phyloP scores from a whole-genome alignment of 2,113 vertebrate genomes.

The Silurus glanis region DNA sequence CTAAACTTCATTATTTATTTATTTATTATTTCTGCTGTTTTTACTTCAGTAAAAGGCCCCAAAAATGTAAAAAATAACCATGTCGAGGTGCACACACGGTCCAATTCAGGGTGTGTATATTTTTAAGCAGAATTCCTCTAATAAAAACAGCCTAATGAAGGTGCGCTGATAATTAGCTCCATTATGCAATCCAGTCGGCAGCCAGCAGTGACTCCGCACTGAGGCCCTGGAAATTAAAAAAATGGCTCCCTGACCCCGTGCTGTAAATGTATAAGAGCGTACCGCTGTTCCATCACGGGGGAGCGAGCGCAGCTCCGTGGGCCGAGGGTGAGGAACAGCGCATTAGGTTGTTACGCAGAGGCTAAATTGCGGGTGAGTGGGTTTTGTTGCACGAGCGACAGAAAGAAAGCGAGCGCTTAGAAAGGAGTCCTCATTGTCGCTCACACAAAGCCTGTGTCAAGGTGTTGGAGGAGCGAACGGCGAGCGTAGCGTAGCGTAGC shows the following conservation, averaged over 20 bases:
- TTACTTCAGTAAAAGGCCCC: background rate
- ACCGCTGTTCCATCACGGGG: background rate
- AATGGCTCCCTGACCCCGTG: background rate
- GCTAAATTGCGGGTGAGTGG: conserved; percentile 28
- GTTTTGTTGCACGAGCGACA: background rate
- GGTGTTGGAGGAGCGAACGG: background rate
- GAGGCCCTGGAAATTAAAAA: conserved; percentile 31
- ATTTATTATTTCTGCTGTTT: background rate
- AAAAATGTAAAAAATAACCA: no score
- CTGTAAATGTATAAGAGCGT: conserved; percentile 45
- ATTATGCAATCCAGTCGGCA: background rate
- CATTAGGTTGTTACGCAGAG: conserved; percentile 10
- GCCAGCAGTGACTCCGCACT: conserved; percentile 29
- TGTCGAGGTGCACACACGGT: background rate
- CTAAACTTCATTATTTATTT: background rate
- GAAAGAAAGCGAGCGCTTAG: background rate
- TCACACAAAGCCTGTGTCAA: conserved; percentile 21
- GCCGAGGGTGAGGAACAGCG: conserved; percentile 18
- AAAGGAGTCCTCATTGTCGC: background rate
- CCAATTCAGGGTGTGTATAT: background rate
- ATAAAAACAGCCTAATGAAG: conserved; percentile 50
- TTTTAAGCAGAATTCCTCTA: background rate
- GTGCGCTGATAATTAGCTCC: conserved; percentile 40
- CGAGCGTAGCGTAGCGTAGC: no score
- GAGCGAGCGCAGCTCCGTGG: background rate